A percentile compares a stretch with the other conserved stretches of the same genome.
Evolutionary conservation across 2,888 invertebrate genomes (phyloP).

Genomic region (Clunio marinus): DNA sequence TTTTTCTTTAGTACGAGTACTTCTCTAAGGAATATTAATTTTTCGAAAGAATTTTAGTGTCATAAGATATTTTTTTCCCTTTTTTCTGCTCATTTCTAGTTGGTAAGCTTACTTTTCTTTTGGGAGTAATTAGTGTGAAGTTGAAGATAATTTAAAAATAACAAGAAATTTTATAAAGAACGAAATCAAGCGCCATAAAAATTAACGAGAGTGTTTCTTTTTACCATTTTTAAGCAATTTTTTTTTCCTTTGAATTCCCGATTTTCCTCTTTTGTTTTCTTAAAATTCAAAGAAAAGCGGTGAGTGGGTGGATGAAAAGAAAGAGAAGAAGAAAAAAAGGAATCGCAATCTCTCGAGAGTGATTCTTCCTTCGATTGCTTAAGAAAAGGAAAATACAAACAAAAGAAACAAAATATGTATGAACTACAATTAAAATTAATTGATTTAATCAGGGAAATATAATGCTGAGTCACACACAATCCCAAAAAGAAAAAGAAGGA

Average conservation of each 20-base stretch:
- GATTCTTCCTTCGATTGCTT: not conserved
- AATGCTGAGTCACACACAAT: conserved; percentile 31
- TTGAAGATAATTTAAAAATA: not conserved
- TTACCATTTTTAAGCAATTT: no score
- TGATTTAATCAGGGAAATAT: conserved; percentile 31
- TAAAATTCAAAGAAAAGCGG: no score
- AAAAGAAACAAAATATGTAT: not conserved
- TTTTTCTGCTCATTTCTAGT: no score
- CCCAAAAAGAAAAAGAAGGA: conserved; percentile 1
- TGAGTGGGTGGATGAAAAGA: no score
- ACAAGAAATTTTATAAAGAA: no score
- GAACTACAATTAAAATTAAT: conserved; percentile 25
- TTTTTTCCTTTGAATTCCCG: no score
- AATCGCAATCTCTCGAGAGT: no score
- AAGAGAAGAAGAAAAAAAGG: no score
- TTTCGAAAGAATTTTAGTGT: not conserved
- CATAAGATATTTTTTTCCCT: conserved; percentile 8
- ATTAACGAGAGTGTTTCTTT: no score
- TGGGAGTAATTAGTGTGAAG: not conserved
- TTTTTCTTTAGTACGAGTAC: no score
- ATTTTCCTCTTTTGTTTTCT: no score
- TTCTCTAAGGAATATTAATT: not conserved
- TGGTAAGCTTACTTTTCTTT: not conserved
- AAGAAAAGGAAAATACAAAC: not conserved
- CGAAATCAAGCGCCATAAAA: no score